phyloP scores from a whole-genome alignment of 2,113 vertebrate genomes.

The Cryptotis parvus region DNA sequence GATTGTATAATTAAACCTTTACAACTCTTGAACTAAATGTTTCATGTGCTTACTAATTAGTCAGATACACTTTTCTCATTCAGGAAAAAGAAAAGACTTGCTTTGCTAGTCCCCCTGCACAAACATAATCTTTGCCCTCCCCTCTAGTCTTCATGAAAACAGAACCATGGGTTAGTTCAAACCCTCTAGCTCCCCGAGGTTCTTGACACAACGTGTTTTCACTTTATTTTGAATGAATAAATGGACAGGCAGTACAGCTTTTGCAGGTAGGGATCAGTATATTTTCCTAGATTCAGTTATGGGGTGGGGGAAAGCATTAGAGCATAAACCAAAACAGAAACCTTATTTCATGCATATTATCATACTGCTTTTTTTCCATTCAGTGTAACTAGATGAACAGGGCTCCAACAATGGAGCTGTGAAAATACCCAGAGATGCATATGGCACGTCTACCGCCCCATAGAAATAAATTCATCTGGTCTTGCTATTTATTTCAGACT shows the following conservation, averaged over 20 bases:
- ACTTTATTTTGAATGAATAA: slow-evolving; percentile 6
- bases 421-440: slow-evolving; percentile 62
- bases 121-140: background rate
- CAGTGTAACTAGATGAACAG: slow-evolving; percentile 69
- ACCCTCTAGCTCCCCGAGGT: background rate
- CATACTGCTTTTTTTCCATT: slow-evolving; percentile 47
- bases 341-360: slow-evolving; percentile 56
- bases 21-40: slow-evolving; percentile 68
- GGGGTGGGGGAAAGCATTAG: slow-evolving; percentile 7
- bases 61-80: slow-evolving; percentile 54
- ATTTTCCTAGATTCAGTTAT: slow-evolving; percentile 21
- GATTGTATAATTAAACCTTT: slow-evolving; percentile 70
- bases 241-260: background rate
- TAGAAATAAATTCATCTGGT: slow-evolving; percentile 66
- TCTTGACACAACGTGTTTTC: background rate
- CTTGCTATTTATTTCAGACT: slow-evolving; percentile 56
- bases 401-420: slow-evolving; percentile 61
- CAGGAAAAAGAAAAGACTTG: slow-evolving; percentile 43
- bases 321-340: slow-evolving; percentile 61
- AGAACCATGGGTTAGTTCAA: background rate
- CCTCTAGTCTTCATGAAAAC: background rate
- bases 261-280: background rate
- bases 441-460: slow-evolving; percentile 28
- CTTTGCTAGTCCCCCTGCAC: background rate
- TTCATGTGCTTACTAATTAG: slow-evolving; percentile 66